phyloP scores from a whole-genome alignment of 2,797 vertebrate genomes.

The Lutjanus argentimaculatus region DNA sequence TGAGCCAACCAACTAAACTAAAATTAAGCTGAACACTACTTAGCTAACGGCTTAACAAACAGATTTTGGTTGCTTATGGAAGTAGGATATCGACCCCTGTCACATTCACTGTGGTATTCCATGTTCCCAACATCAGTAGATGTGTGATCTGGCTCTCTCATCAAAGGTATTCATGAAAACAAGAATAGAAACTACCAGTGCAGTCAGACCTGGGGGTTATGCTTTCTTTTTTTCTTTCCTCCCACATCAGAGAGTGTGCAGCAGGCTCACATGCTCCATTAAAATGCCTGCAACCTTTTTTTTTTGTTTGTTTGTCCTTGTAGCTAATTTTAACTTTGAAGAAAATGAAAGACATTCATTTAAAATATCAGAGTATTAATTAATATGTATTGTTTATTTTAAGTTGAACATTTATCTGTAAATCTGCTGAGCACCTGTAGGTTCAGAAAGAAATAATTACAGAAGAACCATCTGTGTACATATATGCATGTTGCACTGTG shows the following conservation, averaged over 20 bases:
- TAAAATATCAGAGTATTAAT: too few relatives aligned
- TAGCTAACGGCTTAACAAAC: background rate
- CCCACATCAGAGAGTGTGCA: background rate
- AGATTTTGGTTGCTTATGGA: background rate
- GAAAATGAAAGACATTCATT: background rate
- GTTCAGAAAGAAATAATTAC: too few relatives aligned
- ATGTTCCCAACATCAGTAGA: background rate
- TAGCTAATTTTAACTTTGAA: background rate
- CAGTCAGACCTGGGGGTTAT: background rate
- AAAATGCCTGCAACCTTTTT: background rate
- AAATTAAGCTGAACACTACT: background rate
- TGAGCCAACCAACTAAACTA: background rate
- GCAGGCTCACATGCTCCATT: slow-evolving; percentile 1
- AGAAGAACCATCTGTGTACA: too few relatives aligned
- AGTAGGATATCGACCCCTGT: background rate
- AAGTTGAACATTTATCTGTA: too few relatives aligned
- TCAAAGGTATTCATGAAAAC: background rate
- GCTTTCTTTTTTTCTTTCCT: background rate
- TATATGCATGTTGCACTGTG: too few relatives aligned
- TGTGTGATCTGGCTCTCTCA: background rate
- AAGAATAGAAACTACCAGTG: background rate
- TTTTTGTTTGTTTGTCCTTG: background rate
- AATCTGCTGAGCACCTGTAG: too few relatives aligned
- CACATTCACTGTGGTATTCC: background rate
- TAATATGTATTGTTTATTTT: too few relatives aligned